These are phyloP conservation scores for Pentamera pediparva DNA, from an alignment of 53 echinoderm and acorn worm species.

Conservation along the genomic window DNA sequence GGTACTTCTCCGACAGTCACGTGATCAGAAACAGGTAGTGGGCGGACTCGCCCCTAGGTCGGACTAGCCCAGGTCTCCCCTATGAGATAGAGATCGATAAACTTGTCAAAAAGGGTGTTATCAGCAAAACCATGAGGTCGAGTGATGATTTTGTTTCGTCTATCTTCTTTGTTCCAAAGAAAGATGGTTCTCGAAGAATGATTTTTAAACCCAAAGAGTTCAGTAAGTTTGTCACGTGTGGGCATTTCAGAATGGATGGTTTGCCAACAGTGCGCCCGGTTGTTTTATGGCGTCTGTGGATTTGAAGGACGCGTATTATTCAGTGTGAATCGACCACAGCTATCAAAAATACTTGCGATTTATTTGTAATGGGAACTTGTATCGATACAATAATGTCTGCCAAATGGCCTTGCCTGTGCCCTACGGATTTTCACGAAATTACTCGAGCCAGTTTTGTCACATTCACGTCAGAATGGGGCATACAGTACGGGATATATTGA, in stretches of 20 bases:
- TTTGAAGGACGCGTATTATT: conserved; percentile 57
- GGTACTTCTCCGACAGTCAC: too few relatives aligned
- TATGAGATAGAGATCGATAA: conserved; percentile 25
- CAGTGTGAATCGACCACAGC: conserved; percentile 32
- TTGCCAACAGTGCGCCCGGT: conserved; percentile 26
- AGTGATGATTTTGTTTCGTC: conserved; percentile 32
- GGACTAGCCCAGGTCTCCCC: too few relatives aligned
- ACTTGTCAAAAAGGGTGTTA: conserved; percentile 2
- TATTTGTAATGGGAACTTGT: conserved; percentile 35
- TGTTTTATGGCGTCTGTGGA: conserved; percentile 50
- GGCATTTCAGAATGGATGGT: conserved; percentile 47
- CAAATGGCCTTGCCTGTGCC: conserved; percentile 46
- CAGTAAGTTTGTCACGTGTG: conserved; percentile 36
- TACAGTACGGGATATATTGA: conserved; percentile 17
- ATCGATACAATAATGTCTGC: conserved; percentile 35
- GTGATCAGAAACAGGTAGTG: too few relatives aligned
- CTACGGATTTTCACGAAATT: conserved; percentile 54
- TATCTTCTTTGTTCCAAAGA: conserved; percentile 52
- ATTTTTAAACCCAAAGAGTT: conserved; percentile 34
- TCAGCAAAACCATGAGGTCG: conserved; percentile 11
- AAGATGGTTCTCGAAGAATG: conserved; percentile 38
- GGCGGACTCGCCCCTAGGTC: too few relatives aligned
- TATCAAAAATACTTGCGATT: conserved; percentile 41
- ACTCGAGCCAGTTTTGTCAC: conserved; percentile 19
- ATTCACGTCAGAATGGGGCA: conserved; percentile 1